Conservation (phyloP, 2,113 vertebrate species). For the Pimephales promelas region DNA sequence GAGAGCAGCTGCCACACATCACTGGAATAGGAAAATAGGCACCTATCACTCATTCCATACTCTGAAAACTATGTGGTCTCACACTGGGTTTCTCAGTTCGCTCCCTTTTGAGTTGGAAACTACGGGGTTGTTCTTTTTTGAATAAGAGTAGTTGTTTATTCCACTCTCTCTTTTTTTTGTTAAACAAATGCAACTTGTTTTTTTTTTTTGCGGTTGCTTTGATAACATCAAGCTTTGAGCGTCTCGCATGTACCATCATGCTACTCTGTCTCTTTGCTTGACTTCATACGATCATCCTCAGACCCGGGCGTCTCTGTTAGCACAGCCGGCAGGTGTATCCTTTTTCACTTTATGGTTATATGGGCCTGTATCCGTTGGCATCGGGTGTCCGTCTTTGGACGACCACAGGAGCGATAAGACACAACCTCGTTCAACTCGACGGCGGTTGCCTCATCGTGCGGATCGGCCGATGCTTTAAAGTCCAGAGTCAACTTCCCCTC, state of each 20-base stretch:
- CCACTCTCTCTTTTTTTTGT: constrained; percentile 22
- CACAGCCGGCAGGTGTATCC: constrained; percentile 28
- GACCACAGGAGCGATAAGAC: constrained; percentile 22
- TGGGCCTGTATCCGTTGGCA: constrained; percentile 47
- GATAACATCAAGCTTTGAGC: constrained; percentile 28
- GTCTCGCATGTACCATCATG: constrained; percentile 21
- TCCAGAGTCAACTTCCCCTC: constrained; percentile 36
- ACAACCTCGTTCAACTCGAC: constrained; percentile 36
- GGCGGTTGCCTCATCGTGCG: constrained; percentile 33
- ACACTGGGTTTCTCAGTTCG: constrained; percentile 13
- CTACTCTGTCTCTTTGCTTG: neutral
- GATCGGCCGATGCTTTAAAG: constrained; percentile 41
- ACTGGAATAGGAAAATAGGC: constrained; percentile 29
- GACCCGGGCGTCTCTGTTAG: constrained; percentile 20
- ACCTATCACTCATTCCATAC: constrained; percentile 22
- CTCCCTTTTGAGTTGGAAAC: neutral
- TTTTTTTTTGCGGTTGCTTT: constrained; percentile 32
- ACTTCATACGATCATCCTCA: neutral
- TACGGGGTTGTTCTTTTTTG: neutral
- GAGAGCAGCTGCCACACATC: constrained; percentile 10
- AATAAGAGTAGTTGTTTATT: constrained; percentile 5
- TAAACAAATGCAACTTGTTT: constrained; percentile 2
- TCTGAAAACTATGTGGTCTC: constrained; percentile 1
- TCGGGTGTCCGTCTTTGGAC: constrained; percentile 37
- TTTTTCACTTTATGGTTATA: constrained; percentile 55